Conservation (phyloP, 1,140 invertebrate genomes). For the Pissodes strobi region DNA sequence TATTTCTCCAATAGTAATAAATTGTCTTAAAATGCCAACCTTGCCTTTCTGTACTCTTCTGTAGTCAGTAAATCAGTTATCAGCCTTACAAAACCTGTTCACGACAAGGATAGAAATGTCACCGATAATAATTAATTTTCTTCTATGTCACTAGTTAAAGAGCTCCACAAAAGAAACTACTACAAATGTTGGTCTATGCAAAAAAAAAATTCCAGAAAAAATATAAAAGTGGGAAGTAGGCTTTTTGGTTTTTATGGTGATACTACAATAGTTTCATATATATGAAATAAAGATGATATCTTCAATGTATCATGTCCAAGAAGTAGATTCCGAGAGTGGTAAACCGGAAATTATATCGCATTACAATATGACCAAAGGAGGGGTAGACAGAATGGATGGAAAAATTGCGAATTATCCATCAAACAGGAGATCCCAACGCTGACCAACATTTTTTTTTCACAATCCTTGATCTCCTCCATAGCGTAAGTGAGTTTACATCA, state of each 20-base stretch:
- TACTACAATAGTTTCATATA: not conserved
- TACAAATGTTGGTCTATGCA: conserved; percentile 48
- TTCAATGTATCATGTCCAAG: not conserved
- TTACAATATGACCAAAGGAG: not conserved
- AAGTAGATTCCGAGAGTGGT: no score
- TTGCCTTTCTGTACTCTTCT: no score
- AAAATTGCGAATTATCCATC: not conserved
- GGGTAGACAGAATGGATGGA: not conserved
- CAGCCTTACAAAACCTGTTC: conserved; percentile 45
- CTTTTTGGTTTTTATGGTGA: not conserved
- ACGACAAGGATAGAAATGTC: conserved; percentile 51
- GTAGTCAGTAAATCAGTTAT: no score
- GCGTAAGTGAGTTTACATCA: no score
- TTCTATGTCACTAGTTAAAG: conserved; percentile 50
- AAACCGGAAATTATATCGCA: no score
- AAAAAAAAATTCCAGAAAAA: conserved; percentile 4
- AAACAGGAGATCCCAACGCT: not conserved
- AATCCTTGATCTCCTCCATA: not conserved
- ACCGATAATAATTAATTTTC: no score
- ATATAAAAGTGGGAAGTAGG: not conserved
- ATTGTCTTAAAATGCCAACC: no score
- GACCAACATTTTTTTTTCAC: not conserved
- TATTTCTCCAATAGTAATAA: no score
- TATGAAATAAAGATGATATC: not conserved
- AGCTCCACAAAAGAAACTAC: conserved; percentile 47